Percentiles rank a stretch among this genome's conserved stretches.
Conservation (phyloP, 2,888 invertebrate genomes). For the Cataglyphis rosenhaueri region DNA sequence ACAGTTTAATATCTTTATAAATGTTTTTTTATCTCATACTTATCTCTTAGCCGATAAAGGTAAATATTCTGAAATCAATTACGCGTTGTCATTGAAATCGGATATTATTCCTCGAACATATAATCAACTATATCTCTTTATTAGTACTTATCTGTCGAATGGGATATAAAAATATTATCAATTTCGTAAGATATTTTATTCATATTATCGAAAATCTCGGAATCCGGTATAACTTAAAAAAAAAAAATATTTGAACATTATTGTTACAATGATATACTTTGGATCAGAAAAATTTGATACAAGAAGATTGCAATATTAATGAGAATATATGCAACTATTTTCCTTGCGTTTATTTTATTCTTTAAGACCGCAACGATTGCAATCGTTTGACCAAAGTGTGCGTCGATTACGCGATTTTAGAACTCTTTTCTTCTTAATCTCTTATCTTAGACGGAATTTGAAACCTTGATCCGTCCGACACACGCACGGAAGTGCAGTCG, state of each 20-base stretch:
- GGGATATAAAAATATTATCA: constrained; percentile 19
- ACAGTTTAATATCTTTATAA: constrained; percentile 8
- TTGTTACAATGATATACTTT: background rate
- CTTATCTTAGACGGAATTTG: constrained; percentile 31
- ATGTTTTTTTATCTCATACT: background rate
- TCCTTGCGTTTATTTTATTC: background rate
- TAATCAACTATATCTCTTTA: constrained; percentile 14
- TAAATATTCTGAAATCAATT: constrained; percentile 28
- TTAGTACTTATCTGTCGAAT: constrained; percentile 5
- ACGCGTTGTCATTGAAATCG: constrained; percentile 2
- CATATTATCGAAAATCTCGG: background rate
- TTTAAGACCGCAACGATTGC: background rate
- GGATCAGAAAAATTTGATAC: background rate
- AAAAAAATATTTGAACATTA: background rate
- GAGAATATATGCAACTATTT: constrained; percentile 13
- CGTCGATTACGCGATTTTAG: background rate
- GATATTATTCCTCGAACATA: constrained; percentile 9
- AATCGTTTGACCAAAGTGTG: constrained; percentile 13
- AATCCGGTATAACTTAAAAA: background rate
- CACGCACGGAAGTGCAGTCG: background rate
- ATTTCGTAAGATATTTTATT: background rate
- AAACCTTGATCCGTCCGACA: constrained; percentile 42
- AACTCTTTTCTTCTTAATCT: background rate
- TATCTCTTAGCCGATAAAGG: background rate
- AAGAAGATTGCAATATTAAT: background rate